Percentiles rank a stretch among this genome's conserved stretches.
These are phyloP conservation scores for Drosophila sechellia DNA, from an alignment of 1,140 invertebrate species.

Conservation along the genomic window DNA sequence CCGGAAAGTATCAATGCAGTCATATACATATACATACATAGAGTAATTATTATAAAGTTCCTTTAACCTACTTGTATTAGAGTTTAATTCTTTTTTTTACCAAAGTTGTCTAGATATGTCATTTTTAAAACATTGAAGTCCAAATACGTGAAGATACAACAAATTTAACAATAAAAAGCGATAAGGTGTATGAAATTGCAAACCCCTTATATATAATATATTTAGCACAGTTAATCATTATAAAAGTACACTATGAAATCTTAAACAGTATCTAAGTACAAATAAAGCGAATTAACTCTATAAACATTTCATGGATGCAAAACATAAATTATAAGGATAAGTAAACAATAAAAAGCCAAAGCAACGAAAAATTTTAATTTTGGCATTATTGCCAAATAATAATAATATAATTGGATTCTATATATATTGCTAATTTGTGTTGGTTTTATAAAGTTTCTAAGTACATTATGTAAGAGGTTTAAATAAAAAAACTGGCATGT, in stretches of 20 bases:
- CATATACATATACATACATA: neutral
- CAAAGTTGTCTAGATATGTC: too few species aligned
- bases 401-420: too few species aligned
- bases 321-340: neutral
- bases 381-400: too few species aligned
- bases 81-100: too few species aligned
- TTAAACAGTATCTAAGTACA: constrained; percentile 1
- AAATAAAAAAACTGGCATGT: too few species aligned
- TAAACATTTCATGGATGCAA: neutral
- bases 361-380: neutral
- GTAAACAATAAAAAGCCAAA: neutral
- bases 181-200: neutral
- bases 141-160: too few species aligned
- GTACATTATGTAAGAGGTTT: too few species aligned
- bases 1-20: neutral
- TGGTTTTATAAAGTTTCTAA: neutral
- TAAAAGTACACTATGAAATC: neutral
- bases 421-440: neutral
- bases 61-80: neutral
- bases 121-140: too few species aligned
- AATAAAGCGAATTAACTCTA: neutral
- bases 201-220: neutral
- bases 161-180: neutral
- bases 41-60: neutral
- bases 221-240: neutral